Evolutionary conservation across 2,888 invertebrate species (phyloP), one percentile per base, ranked within the genome.

Genomic region (Drosophila stalkeri): DNA sequence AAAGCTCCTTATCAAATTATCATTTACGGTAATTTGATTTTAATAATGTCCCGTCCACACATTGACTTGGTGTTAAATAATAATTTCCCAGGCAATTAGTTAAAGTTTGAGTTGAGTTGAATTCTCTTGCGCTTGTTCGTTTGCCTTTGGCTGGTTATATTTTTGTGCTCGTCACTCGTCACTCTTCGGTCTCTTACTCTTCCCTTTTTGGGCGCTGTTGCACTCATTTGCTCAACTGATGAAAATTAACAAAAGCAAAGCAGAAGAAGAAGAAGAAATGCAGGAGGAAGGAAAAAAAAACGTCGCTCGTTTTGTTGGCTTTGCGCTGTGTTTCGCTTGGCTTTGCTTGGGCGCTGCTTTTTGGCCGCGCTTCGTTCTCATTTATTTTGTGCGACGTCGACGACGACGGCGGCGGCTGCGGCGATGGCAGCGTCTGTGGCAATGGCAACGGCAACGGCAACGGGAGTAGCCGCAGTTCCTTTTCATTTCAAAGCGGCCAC

Each of bases 211-310:
- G 20, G 6, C 43, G 16, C 44, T 52, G 41, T 20, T 64, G 69
- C 74, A 76, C 72, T 75, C 75, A 77, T 81, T 81, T 78, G 79
- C 65, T 62, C 74, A 71, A 74, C 81, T 80, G 86, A 74, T 81
- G 75, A 77, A 80, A 84, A 84, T 84, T 86, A 84, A 83, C 75
- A 73, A 83, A 84, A 75, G 75, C 72, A 72, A 79, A 33, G 31
- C 31, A 33, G 6, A 18, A 18, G 33, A 33, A 33, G 18, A 80
- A 31, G n/a, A 16, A 16, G 4, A 8, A n/a, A 4, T 5, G n/a
- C 1, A 12, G 18, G 9, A 5, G 18, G 18, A 39, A 6, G 8
- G 2, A 3, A 11, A 51, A 51, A 51, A 49, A 75, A 74, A 56
- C 62, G 51, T 70, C 47, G 72, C 59, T 77, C 70, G 63, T 51